Evolutionary conservation across 2,797 vertebrate species (phyloP), one percentile per base, ranked within the genome.

Genomic region (Acanthopagrus latus): DNA sequence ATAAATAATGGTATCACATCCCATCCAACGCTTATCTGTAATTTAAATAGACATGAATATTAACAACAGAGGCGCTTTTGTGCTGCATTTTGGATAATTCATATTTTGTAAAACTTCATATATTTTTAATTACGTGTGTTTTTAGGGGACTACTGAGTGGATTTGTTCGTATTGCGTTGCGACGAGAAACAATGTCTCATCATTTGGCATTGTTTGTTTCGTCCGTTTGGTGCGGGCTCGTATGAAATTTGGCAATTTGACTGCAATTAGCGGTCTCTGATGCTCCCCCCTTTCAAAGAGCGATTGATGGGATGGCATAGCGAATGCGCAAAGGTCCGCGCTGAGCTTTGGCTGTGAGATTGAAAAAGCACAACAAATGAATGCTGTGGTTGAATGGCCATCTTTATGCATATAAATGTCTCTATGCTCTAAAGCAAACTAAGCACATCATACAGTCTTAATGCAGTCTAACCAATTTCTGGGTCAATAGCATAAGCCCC

Each of bases 401-500:
- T 88, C 33, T 80, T 81, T 78, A 84, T 84, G 83, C 66, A 86
- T 71, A 70, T 55, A 69, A 73, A 70, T 67, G 38, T 20, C 64
- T 27, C 21, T 67, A 47, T 71, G 82, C 76, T 87, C 59, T 60
- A 50, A 86, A 64, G 75, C 46, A 82, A 86, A 83, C 29, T 44
- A 67, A 89, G 80, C 76, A 76, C 72, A 87, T 89, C 75, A 87
- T 82, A 64, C 67, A 85, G 74, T 78, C 64, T 72, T 78, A 81
- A 90, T 80, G 64, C 79, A 82, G 70, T 77, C 41, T 20, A 77
- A 79, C 64, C 54, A 46, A 65, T 85, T 86, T 86, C 74, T 79
- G 76, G 87, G 88, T 91, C 82, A 84, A 88, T 82, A 82, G 78
- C 65, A 33, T 78, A 77, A 87, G 70, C 38, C 78, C 70, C 64